Evolutionary conservation across 2,113 vertebrate genomes (phyloP).

Genomic region (Erinaceus europaeus): DNA sequence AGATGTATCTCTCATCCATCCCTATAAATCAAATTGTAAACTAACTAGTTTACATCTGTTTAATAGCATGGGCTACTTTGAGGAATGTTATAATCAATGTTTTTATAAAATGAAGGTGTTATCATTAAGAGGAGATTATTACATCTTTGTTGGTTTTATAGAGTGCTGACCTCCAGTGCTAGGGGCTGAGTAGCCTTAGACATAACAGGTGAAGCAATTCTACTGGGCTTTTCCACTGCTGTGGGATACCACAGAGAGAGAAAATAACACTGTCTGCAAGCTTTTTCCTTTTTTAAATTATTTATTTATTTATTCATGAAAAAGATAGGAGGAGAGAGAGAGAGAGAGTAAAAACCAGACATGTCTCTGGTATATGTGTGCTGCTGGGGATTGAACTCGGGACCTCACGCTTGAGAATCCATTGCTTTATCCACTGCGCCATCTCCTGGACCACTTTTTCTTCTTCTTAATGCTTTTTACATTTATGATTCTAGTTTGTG

Average conservation of each 20-base stretch:
- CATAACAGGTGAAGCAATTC: not conserved
- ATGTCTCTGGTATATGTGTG: too few species aligned
- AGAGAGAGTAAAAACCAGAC: too few species aligned
- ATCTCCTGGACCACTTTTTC: too few species aligned
- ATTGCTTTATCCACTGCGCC: too few species aligned
- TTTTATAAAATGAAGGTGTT: slow-evolving; percentile 9
- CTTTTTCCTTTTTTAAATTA: too few species aligned
- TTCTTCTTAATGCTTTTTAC: slow-evolving; percentile 26
- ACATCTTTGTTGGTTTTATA: not conserved
- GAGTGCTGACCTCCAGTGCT: not conserved
- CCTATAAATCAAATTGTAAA: slow-evolving; percentile 1
- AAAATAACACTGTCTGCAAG: slow-evolving; percentile 32
- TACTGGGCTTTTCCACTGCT: slow-evolving; percentile 1
- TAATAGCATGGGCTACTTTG: not conserved
- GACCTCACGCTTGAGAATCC: too few species aligned
- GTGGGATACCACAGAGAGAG: slow-evolving; percentile 16
- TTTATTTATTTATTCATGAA: too few species aligned
- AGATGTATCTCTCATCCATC: not conserved
- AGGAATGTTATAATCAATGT: not conserved
- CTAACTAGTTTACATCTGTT: slow-evolving; percentile 13
- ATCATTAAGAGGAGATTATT: not conserved
- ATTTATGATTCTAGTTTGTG: slow-evolving; percentile 30
- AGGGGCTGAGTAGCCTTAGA: not conserved
- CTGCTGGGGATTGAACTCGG: too few species aligned
- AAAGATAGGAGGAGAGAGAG: too few species aligned